These are phyloP conservation scores for Cercopithecus mona DNA, from an alignment of 2,113 vertebrate species.

Conservation along the genomic window DNA sequence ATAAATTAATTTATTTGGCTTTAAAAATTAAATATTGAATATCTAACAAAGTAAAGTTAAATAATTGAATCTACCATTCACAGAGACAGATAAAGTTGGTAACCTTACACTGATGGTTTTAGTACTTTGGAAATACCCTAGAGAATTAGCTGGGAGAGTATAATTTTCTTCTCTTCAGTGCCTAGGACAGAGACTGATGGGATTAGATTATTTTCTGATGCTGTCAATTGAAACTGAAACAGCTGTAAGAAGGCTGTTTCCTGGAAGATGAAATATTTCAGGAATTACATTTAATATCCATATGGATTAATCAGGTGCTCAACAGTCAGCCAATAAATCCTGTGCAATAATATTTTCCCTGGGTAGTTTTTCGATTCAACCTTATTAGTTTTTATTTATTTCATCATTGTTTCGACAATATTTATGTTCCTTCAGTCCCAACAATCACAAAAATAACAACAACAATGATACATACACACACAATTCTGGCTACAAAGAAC, in stretches of 20 bases:
- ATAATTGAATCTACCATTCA: constrained; percentile 56
- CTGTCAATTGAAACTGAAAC: constrained; percentile 15
- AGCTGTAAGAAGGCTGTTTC: not conserved
- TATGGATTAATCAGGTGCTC: not conserved
- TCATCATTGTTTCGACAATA: not conserved
- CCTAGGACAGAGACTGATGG: not conserved
- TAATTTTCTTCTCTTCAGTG: not conserved
- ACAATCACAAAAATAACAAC: not conserved
- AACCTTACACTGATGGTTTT: not conserved
- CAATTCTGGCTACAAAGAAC: not conserved
- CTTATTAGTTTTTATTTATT: not conserved
- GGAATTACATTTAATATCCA: not conserved
- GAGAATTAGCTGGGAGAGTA: not conserved
- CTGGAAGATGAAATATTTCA: not conserved
- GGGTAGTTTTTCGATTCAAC: not conserved
- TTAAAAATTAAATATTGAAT: constrained; percentile 65
- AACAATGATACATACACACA: not conserved
- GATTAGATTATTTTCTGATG: not conserved
- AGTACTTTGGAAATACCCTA: constrained; percentile 18
- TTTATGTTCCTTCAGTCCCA: not conserved
- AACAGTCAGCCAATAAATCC: not conserved
- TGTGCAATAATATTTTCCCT: not conserved
- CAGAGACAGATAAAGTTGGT: no score
- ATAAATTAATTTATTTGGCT: constrained; percentile 37
- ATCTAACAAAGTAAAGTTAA: constrained; percentile 58